These are phyloP conservation scores for Calypte anna DNA, from an alignment of 2,113 vertebrate species.

Conservation along the genomic window DNA sequence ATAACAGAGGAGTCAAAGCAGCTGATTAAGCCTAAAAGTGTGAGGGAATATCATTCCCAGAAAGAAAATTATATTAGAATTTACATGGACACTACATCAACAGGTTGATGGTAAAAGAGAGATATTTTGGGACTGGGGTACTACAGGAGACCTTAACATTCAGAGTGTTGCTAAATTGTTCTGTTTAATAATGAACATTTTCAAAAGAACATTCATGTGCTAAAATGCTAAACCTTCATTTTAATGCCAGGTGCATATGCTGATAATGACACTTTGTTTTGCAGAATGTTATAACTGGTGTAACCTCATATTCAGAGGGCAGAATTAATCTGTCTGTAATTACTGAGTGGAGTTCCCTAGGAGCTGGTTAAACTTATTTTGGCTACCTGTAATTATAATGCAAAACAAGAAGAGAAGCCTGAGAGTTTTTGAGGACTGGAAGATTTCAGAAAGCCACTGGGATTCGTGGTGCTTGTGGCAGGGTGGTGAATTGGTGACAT, in stretches of 20 bases:
- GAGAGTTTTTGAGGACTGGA: background rate
- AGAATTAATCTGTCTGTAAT: background rate
- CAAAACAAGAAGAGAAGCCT: background rate
- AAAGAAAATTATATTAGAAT: constrained; percentile 7
- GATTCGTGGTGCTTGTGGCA: background rate
- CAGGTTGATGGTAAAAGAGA: background rate
- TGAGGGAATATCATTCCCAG: background rate
- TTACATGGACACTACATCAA: background rate
- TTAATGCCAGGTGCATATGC: background rate
- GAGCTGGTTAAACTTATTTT: background rate
- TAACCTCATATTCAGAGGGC: background rate
- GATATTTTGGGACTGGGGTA: background rate
- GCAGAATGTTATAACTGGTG: background rate
- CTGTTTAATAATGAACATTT: background rate
- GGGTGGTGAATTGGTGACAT: background rate
- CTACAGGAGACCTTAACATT: background rate
- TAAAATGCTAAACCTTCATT: background rate
- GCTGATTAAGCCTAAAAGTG: background rate
- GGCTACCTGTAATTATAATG: background rate
- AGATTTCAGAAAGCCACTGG: background rate
- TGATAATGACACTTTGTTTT: background rate
- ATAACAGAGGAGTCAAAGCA: background rate
- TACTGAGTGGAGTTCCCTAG: background rate
- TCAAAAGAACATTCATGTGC: background rate
- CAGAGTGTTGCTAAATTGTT: background rate